Percentiles rank a stretch among this genome's conserved stretches.
Evolutionary conservation across 2,797 vertebrate genomes (phyloP).

Genomic region (Kryptolebias ocellatus): DNA sequence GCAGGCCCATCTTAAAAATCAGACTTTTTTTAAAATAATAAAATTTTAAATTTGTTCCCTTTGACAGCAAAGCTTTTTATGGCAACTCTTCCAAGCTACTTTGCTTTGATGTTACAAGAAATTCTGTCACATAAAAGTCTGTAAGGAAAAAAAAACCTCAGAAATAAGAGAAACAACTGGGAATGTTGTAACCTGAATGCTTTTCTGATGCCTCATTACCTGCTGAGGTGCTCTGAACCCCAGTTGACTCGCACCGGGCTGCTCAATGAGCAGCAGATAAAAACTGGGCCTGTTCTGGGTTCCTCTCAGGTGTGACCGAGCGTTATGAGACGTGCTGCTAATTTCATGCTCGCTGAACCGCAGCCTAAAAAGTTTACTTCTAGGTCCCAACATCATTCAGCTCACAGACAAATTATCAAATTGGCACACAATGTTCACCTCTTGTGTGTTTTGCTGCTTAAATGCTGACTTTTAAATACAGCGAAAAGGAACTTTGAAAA

Average conservation of each 20-base stretch:
- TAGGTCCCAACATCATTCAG: not conserved
- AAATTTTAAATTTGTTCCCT: too few species aligned
- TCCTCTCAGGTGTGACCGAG: conserved; percentile 48
- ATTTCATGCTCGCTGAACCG: conserved; percentile 37
- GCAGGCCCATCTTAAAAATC: too few species aligned
- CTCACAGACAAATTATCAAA: conserved; percentile 3
- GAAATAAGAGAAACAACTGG: not conserved
- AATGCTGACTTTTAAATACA: not conserved
- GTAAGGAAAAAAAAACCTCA: not conserved
- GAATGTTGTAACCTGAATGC: not conserved
- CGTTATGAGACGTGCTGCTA: conserved; percentile 24
- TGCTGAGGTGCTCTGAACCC: conserved; percentile 30
- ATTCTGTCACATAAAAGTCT: not conserved
- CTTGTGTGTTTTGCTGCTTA: not conserved
- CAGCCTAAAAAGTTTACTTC: conserved; percentile 17
- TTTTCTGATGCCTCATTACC: conserved; percentile 38
- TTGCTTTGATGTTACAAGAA: not conserved
- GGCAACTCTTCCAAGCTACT: not conserved
- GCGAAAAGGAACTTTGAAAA: not conserved
- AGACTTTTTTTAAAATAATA: too few species aligned
- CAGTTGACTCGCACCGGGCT: conserved; percentile 11
- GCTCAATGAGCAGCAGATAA: conserved; percentile 29
- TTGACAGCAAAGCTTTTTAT: not conserved
- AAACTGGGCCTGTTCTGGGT: conserved; percentile 33
- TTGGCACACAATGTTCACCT: conserved; percentile 9